Percentiles rank a stretch among this genome's conserved stretches.
These are phyloP conservation scores for Amblyjoppa fuscipennis DNA, from an alignment of 2,888 invertebrate genomes.

Conservation along the genomic window DNA sequence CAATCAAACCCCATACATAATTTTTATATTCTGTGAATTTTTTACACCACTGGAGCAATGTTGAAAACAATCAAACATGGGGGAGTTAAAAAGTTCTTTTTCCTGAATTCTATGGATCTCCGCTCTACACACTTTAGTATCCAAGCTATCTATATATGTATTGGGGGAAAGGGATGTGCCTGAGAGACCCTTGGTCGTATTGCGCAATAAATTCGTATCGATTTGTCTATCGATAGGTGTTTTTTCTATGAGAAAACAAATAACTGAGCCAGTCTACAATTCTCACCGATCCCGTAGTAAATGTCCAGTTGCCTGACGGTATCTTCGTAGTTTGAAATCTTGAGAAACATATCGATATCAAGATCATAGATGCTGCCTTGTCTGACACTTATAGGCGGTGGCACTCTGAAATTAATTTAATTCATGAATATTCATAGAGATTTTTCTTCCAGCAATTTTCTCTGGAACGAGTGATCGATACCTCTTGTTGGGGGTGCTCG, in stretches of 20 bases:
- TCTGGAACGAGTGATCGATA: not conserved
- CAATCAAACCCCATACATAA: not conserved
- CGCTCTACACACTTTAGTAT: not conserved
- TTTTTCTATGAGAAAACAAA: constrained; percentile 14
- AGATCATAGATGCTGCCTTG: constrained; percentile 92
- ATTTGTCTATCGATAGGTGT: not conserved
- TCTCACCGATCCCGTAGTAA: constrained; percentile 96
- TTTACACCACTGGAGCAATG: not conserved
- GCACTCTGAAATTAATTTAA: constrained; percentile 24
- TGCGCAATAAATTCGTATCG: not conserved
- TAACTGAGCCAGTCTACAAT: not conserved
- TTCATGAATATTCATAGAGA: not conserved
- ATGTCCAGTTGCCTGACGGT: constrained; percentile 96
- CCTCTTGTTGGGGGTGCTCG: constrained; percentile 27
- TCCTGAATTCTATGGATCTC: not conserved
- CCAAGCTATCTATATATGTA: not conserved
- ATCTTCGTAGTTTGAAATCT: constrained; percentile 95
- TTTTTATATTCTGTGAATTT: not conserved
- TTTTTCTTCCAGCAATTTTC: not conserved
- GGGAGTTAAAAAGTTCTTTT: not conserved
- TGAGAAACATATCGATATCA: constrained; percentile 92
- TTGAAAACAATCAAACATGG: not conserved
- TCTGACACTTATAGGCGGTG: constrained; percentile 78
- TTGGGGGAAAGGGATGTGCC: no score
- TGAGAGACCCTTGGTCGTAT: no score